These are phyloP conservation scores for Progne subis DNA, from an alignment of 2,113 vertebrate genomes.

Conservation along the genomic window DNA sequence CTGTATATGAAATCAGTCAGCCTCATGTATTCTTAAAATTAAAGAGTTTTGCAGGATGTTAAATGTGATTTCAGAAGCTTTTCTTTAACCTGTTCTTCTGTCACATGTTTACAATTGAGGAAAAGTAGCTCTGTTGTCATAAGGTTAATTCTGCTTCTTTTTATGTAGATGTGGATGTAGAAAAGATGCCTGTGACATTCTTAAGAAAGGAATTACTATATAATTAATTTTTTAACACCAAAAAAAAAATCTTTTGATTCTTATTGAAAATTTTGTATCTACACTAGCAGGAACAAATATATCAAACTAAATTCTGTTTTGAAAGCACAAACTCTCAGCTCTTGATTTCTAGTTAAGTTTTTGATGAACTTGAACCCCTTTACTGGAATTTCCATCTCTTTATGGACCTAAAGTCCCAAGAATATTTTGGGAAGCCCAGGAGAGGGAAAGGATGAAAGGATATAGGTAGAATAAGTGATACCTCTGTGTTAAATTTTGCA, in stretches of 20 bases:
- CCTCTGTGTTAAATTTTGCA: background rate
- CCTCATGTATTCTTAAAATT: background rate
- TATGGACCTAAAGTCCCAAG: background rate
- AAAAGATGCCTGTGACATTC: background rate
- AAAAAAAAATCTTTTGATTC: background rate
- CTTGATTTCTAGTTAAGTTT: background rate
- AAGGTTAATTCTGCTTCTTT: background rate
- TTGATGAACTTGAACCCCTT: background rate
- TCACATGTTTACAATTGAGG: background rate
- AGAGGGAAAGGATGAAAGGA: background rate
- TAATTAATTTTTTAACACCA: background rate
- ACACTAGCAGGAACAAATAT: background rate
- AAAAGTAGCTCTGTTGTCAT: background rate
- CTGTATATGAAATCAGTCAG: background rate
- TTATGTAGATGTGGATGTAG: background rate
- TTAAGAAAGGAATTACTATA: background rate
- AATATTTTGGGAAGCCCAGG: background rate
- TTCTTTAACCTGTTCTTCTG: background rate
- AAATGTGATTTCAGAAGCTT: background rate
- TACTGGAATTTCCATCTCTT: background rate
- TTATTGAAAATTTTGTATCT: background rate
- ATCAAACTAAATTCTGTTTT: background rate
- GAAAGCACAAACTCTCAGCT: background rate
- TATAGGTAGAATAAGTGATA: background rate
- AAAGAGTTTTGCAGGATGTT: background rate